Base-by-base conservation (phyloP, 2,113 vertebrate species). In the Sisor rabdophorus region DNA sequence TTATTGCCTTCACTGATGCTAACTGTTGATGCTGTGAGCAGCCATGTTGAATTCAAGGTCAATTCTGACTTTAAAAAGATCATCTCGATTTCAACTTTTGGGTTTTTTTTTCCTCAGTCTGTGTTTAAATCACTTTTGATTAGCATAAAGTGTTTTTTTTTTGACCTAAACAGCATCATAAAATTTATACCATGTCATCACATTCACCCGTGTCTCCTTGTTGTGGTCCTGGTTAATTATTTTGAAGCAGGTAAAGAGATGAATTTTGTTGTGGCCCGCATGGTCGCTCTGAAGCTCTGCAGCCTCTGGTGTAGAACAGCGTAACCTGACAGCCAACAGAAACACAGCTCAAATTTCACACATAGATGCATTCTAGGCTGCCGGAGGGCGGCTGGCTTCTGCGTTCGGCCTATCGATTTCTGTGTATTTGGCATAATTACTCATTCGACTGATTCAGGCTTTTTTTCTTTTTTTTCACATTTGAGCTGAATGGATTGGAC, bases 211-310 rank as follows among this genome's bases (percentile, higher is more conserved):
- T 17, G 22, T 8, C 22, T 48, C 26, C 13, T 48, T 26, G 19
- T 48, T 67, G 13, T 13, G 24, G 65, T 52, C 28, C 24, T 28
- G 47, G 9, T 67, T 12, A 1, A 16, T 11, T n/a, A n/a, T 48
- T 28, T 2, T 48, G 26, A 12, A 30, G 48, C 47, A 69, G 65
- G 24, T 69, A 11, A 68, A 50, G 32, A 44, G 44, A 22, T 28
- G 47, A 52, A 52, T 69, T 69, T 50, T 52, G 65, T 69, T 69
- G 20, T 69, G 19, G 47, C 65, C 65, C 47, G 26, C 26, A 52
- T 17, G 1, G 47, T 30, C 47, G 2, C 17, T 7, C 16, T 28
- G 65, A 68, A 24, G 20, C 64, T 0, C 48, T 13, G 22, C 9
- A 3, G 16, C 17, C 44, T 3, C 47, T 68, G 2, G 11, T 3